Base-by-base conservation (phyloP, 2,797 vertebrate species). In the Squalus acanthias region DNA sequence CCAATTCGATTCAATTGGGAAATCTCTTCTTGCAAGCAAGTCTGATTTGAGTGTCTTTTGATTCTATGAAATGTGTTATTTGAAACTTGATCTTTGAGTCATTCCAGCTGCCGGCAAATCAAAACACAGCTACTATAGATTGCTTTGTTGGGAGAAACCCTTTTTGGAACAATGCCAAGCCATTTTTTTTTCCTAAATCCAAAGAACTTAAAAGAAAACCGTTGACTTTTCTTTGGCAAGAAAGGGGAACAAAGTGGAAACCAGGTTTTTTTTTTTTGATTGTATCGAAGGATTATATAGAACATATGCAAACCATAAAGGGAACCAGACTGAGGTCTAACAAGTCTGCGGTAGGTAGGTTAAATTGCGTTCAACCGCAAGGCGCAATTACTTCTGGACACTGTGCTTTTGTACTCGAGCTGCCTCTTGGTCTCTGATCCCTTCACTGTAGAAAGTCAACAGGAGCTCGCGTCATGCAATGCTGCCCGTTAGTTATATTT, bases 211-310 rank as follows among this genome's bases (percentile, higher is more conserved):
- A 65, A 60, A 63, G 57, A 65, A 65, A 92, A 53, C 17, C 29
- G n/a, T 46, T 10, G 70, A 76, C 70, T 76, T 95, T 76, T 57
- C 69, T 60, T 95, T 95, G 91, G 72, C 94, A 95, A 72, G 74
- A 33, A 50, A 57, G 29, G 60, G 33, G 67, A 50, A 72, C 65
- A 24, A 95, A 70, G 65, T 46, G 20, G n/a, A 50, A 57, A 53
- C 46, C 46, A 95, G 94, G 7, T 57, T 57, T 72, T 3, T 33
- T 15, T 57, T 69, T 50, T 69, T 39, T 50, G 26, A 39, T 69
- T 74, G 72, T n/a, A 5, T 33, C 17, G 29, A 53, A 76, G 70
- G 72, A 76, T 76, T 95, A 57, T 95, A 95, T 22, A 72, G 72
- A 76, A 95, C 94, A 76, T 60, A n/a, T 95, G 94, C 53, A 95